Base-by-base conservation (phyloP, 2,113 vertebrate genomes). In the Motacilla tschutschensis region DNA sequence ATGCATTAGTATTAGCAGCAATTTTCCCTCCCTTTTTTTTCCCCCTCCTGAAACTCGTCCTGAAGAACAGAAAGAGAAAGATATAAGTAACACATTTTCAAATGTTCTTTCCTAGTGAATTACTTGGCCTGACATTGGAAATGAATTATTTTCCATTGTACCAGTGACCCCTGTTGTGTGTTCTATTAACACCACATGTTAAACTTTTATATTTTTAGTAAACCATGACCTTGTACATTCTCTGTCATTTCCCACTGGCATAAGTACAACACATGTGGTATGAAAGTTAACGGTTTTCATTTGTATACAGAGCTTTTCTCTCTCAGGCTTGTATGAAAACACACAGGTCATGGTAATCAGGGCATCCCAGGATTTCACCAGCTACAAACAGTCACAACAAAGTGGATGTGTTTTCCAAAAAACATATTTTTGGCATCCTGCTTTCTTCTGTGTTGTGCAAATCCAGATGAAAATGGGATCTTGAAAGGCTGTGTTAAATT, bases 161-260 rank as follows among this genome's bases (percentile, higher is more conserved):
- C 93, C 71, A 60, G 89, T 96, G 95, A 95, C 95, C 93, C 95
- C 92, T 82, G 94, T 93, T 93, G 95, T 94, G 96, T 95, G 93
- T 96, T 96, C 96, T 94, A 95, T 96, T 95, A 96, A 89, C 94
- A 95, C 95, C 95, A 95, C 94, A 95, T 95, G 94, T 94, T 90
- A 81, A 94, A 71, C 70, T 79, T 93, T 94, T 93, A 93, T 92
- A 93, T 92, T 95, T 96, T 94, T 94, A 96, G 96, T 90, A 90
- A 95, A 89, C 91, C 85, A 65, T 96, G 96, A 96, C 95, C 94
- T 95, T 89, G 94, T 87, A 81, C 87, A 91, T 92, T 94, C 91
- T 81, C 94, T 92, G 93, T 92, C 93, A 88, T 88, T 88, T 96
- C 94, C 79, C 93, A 92, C 95, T 92, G 95, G 95, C 94, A 73